These are phyloP conservation scores for Gymnocheta viridis DNA, from an alignment of 2,888 invertebrate species.

Conservation along the genomic window DNA sequence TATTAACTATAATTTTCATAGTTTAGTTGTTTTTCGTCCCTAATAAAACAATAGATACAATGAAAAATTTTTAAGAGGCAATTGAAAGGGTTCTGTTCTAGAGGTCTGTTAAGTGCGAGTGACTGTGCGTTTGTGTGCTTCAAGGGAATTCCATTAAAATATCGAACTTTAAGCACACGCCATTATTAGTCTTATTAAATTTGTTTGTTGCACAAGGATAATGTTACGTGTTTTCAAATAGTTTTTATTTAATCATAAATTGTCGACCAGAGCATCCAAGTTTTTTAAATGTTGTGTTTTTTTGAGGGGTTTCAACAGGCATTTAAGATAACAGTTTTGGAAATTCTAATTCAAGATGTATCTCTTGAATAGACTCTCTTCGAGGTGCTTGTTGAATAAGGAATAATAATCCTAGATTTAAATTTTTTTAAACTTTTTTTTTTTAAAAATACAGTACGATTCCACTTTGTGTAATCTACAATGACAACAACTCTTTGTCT, in stretches of 20 bases:
- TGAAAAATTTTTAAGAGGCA: slow-evolving; percentile 24
- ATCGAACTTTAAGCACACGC: slow-evolving; percentile 59
- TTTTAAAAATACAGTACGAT: too few relatives aligned
- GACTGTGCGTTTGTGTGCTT: neutral
- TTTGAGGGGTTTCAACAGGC: too few relatives aligned
- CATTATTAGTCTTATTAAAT: slow-evolving; percentile 57
- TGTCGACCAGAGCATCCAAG: neutral
- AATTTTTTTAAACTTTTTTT: too few relatives aligned
- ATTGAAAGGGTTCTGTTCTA: slow-evolving; percentile 40
- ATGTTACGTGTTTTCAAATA: slow-evolving; percentile 39
- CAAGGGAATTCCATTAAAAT: slow-evolving; percentile 31
- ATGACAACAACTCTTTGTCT: too few relatives aligned
- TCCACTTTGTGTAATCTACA: too few relatives aligned
- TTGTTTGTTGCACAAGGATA: slow-evolving; percentile 23
- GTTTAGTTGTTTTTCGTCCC: slow-evolving; percentile 40
- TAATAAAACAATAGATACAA: slow-evolving; percentile 12
- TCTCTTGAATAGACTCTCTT: too few relatives aligned
- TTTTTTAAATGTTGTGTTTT: neutral
- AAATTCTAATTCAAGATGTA: too few relatives aligned
- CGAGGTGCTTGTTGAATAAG: too few relatives aligned
- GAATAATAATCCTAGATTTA: too few relatives aligned
- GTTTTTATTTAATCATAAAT: slow-evolving; percentile 31
- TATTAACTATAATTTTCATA: slow-evolving; percentile 66
- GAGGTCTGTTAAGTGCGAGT: neutral
- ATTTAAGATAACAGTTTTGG: neutral